Percentiles rank a stretch among this genome's conserved stretches.
These are phyloP conservation scores for Seira sanloemensis DNA, from an alignment of 2,888 invertebrate genomes.

Conservation along the genomic window DNA sequence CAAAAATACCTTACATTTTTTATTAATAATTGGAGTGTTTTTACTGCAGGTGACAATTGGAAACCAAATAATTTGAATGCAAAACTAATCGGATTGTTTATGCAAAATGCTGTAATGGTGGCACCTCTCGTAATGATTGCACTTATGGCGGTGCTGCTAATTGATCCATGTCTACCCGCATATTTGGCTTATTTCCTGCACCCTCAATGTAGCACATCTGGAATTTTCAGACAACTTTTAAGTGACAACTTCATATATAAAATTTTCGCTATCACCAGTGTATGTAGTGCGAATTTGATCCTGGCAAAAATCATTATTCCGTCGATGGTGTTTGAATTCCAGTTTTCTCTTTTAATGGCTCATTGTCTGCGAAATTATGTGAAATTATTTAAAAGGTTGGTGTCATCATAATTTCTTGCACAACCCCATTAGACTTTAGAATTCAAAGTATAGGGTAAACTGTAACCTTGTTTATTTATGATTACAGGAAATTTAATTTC, in stretches of 20 bases:
- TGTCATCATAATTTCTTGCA: too few species aligned
- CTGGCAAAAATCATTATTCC: constrained; percentile 11
- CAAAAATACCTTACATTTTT: not conserved
- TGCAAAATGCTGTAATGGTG: not conserved
- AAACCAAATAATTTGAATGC: constrained; percentile 8
- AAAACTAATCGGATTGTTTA: not conserved
- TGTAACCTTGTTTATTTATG: too few species aligned
- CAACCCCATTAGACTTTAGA: too few species aligned
- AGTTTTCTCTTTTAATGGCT: not conserved
- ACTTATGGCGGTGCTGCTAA: not conserved
- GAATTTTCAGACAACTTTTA: too few species aligned
- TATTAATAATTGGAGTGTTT: not conserved
- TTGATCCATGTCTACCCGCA: constrained; percentile 23
- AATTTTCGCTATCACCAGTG: not conserved
- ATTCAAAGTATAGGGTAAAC: too few species aligned
- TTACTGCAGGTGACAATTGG: constrained; percentile 2
- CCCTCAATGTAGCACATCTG: constrained; percentile 15
- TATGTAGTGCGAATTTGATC: not conserved
- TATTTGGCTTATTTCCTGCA: not conserved
- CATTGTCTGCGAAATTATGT: constrained; percentile 32
- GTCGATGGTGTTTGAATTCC: constrained; percentile 22
- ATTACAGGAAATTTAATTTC: too few species aligned
- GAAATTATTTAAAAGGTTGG: not conserved
- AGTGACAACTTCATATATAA: too few species aligned
- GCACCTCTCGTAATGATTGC: not conserved